phyloP scores from a whole-genome alignment of 2,888 invertebrate genomes.

The Smittia aterrima region DNA sequence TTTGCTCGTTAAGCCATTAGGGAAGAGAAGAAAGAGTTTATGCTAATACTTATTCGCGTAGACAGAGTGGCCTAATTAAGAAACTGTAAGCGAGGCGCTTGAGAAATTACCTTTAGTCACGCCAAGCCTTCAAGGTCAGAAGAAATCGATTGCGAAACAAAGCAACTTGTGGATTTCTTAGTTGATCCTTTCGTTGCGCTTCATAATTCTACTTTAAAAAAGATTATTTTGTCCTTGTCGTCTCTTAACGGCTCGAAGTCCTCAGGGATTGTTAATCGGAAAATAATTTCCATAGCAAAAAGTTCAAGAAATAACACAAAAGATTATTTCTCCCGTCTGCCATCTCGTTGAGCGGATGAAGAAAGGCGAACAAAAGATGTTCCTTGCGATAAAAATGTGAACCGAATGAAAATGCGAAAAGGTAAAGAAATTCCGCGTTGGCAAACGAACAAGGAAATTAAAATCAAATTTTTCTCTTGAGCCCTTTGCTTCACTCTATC shows the following conservation, averaged over 20 bases:
- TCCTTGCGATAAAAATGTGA: too few species aligned
- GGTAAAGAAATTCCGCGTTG: too few species aligned
- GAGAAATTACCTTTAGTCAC: not conserved
- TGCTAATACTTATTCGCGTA: too few species aligned
- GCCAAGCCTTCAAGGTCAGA: not conserved
- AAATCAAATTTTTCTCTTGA: not conserved
- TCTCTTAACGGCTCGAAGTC: not conserved
- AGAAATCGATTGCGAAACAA: not conserved
- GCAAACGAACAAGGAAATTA: not conserved
- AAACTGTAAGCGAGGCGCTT: too few species aligned
- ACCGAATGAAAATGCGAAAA: too few species aligned
- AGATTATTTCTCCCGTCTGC: not conserved
- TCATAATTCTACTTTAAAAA: not conserved
- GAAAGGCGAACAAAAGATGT: not conserved
- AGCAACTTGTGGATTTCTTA: conserved; percentile 1
- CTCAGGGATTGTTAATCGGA: not conserved
- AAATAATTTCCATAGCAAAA: conserved; percentile 2
- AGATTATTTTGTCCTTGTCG: not conserved
- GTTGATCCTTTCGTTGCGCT: not conserved
- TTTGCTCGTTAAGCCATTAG: too few species aligned
- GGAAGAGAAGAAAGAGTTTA: too few species aligned
- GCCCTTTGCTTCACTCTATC: not conserved
- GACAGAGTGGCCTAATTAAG: too few species aligned
- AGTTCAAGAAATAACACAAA: not conserved
- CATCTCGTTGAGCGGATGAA: not conserved